These are phyloP conservation scores for Bradypodion ventrale DNA, from an alignment of 2,797 vertebrate species.

Conservation along the genomic window DNA sequence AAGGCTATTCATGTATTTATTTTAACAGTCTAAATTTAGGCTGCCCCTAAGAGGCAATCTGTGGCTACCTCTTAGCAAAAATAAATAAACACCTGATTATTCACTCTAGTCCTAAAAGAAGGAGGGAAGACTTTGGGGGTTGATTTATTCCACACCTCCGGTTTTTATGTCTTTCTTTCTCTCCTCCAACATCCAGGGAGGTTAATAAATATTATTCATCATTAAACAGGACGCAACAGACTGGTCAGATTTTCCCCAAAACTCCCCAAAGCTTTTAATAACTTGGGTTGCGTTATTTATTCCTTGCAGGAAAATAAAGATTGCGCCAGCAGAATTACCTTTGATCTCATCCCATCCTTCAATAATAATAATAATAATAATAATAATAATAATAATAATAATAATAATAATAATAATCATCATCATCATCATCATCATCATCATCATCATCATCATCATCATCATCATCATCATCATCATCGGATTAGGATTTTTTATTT, in stretches of 20 bases:
- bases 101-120: neutral
- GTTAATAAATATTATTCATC: neutral
- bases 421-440: no score
- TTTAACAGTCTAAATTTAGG: neutral
- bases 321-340: neutral
- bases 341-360: neutral
- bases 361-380: no score
- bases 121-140: neutral
- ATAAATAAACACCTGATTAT: neutral
- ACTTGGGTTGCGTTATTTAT: neutral
- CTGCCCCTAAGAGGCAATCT: neutral
- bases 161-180: no score
- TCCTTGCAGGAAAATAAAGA: neutral
- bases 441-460: no score
- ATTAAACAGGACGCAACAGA: neutral
- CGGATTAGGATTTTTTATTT: no score
- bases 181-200: neutral
- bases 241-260: neutral
- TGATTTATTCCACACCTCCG: neutral
- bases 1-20: neutral
- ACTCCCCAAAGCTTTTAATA: neutral
- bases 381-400: no score
- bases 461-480: no score
- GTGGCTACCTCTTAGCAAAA: neutral
- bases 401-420: no score